Percentiles rank a stretch among this genome's conserved stretches.
Evolutionary conservation across 2,113 vertebrate species (phyloP).

Genomic region (Notothenia coriiceps): DNA sequence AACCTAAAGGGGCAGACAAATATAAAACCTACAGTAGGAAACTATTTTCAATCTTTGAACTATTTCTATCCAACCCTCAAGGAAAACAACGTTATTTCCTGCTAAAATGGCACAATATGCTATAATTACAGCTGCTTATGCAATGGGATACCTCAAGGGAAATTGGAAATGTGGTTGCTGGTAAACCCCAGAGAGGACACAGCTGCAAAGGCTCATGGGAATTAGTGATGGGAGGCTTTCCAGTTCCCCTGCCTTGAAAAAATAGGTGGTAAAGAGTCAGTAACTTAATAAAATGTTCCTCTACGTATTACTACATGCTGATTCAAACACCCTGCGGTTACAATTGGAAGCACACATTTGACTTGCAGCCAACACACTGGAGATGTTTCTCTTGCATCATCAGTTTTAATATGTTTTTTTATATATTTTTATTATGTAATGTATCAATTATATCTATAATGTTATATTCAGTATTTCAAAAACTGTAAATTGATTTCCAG

Average conservation of each 20-base stretch:
- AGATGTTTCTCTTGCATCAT: neutral
- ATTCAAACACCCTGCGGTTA: neutral
- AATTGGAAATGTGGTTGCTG: constrained; percentile 1
- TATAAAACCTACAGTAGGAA: neutral
- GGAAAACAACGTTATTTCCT: neutral
- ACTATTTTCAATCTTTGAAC: neutral
- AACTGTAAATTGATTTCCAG: neutral
- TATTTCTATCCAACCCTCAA: neutral
- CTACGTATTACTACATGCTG: neutral
- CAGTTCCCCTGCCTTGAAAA: neutral
- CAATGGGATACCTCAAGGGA: constrained; percentile 10
- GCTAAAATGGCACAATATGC: neutral
- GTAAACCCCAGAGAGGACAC: constrained; percentile 25
- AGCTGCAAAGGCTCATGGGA: constrained; percentile 36
- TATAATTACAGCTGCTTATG: constrained; percentile 6
- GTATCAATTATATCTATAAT: neutral
- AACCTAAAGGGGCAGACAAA: too few species aligned
- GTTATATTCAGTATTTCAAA: neutral
- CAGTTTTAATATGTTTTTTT: neutral
- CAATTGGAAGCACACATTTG: constrained; percentile 1
- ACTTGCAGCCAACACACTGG: neutral
- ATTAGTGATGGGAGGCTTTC: constrained; percentile 14
- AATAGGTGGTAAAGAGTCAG: neutral
- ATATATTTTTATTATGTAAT: neutral
- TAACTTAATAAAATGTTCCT: neutral